phyloP scores from a whole-genome alignment of 2,113 vertebrate genomes.

The Noturus placidus region DNA sequence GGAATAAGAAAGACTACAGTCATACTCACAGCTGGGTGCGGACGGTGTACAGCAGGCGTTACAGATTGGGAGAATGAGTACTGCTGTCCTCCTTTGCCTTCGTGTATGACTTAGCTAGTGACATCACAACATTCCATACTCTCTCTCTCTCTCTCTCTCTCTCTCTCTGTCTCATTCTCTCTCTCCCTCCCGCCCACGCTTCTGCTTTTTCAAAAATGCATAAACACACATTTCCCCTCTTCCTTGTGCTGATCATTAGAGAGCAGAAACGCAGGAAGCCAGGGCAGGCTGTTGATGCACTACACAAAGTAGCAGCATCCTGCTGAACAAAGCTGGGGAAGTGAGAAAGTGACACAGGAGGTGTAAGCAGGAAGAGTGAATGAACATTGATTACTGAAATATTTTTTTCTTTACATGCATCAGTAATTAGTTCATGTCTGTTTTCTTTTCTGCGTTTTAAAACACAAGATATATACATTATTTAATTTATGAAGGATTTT shows the following conservation, averaged over 20 bases:
- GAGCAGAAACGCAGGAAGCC: conserved; percentile 61
- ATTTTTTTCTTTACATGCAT: background rate
- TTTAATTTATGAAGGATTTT: background rate
- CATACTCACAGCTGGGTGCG: conserved; percentile 75
- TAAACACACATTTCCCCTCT: conserved; percentile 50
- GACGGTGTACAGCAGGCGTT: conserved; percentile 68
- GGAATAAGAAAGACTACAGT: conserved; percentile 39
- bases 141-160: conserved; percentile 52
- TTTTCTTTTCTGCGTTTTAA: background rate
- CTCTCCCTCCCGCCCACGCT: conserved; percentile 40
- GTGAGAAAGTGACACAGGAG: conserved; percentile 27
- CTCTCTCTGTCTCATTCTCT: conserved; percentile 46
- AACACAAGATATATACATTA: background rate
- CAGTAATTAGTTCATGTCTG: background rate
- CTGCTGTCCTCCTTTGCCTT: conserved; percentile 71
- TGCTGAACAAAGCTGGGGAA: conserved; percentile 46
- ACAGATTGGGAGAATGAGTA: conserved; percentile 67
- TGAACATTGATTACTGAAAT: background rate
- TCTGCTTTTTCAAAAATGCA: conserved; percentile 38
- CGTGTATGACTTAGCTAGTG: conserved; percentile 72
- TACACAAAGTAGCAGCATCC: conserved; percentile 50
- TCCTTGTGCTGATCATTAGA: conserved; percentile 40
- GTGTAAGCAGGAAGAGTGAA: conserved; percentile 9
- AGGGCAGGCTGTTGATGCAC: conserved; percentile 50
- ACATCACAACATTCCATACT: conserved; percentile 80